phyloP scores from a whole-genome alignment of 2,113 vertebrate species.

The Melanerpes formicivorus region DNA sequence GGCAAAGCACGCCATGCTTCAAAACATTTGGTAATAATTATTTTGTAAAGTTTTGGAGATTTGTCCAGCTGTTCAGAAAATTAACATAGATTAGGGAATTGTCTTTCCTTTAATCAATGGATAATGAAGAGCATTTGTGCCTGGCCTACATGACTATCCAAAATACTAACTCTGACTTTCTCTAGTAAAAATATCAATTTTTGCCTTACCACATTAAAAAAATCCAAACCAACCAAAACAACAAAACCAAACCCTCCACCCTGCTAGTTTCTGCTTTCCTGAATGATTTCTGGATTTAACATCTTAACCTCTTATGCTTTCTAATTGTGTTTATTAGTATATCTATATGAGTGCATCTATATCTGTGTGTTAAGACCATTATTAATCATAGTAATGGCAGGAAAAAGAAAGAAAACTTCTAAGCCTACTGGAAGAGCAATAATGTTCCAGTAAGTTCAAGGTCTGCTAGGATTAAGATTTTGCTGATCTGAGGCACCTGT shows the following conservation, averaged over 20 bases:
- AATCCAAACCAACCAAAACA: not conserved
- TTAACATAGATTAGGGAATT: conserved; percentile 60
- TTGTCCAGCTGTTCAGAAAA: conserved; percentile 63
- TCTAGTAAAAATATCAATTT: conserved; percentile 15
- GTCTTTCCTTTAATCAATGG: conserved; percentile 77
- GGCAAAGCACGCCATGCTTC: not conserved
- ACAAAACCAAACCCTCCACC: too few relatives aligned
- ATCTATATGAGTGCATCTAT: not conserved
- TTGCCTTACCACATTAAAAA: not conserved
- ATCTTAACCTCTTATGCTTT: not conserved
- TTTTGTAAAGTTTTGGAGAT: conserved; percentile 42
- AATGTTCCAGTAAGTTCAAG: conserved; percentile 57
- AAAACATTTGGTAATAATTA: conserved; percentile 77
- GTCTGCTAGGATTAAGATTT: conserved; percentile 53
- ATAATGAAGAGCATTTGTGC: conserved; percentile 74
- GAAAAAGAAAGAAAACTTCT: conserved; percentile 7
- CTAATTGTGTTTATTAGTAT: conserved; percentile 25
- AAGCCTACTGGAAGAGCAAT: not conserved
- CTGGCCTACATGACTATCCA: conserved; percentile 28
- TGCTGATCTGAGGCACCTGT: conserved; percentile 66
- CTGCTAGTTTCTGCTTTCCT: not conserved
- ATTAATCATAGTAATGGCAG: conserved; percentile 25
- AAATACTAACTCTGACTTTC: conserved; percentile 24
- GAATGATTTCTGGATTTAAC: not conserved
- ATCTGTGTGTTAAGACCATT: not conserved